These are phyloP conservation scores for Coccyzus lansbergi DNA, from an alignment of 2,797 vertebrate genomes.

Conservation along the genomic window DNA sequence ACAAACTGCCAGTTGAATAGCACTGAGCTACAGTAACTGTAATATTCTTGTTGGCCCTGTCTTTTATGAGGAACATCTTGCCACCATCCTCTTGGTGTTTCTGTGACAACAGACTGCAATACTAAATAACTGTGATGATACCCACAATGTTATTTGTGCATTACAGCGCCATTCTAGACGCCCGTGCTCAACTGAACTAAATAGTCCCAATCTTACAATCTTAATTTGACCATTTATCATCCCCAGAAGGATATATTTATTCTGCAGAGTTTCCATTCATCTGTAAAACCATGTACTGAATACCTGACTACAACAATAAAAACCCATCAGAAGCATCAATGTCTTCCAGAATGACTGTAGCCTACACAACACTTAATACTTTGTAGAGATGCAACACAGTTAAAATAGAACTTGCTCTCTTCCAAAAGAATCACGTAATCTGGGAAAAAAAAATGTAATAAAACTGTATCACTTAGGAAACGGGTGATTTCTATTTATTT, in stretches of 20 bases:
- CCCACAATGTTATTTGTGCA: not conserved
- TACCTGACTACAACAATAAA: not conserved
- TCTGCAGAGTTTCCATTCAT: not conserved
- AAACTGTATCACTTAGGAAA: not conserved
- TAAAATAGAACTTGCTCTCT: not conserved
- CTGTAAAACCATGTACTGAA: not conserved
- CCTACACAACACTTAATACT: not conserved
- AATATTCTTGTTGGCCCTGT: not conserved
- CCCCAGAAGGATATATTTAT: not conserved
- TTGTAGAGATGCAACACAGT: not conserved
- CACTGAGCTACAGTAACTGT: not conserved
- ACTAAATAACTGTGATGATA: not conserved
- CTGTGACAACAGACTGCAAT: not conserved
- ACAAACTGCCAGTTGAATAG: not conserved
- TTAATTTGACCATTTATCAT: not conserved
- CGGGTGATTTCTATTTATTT: not conserved
- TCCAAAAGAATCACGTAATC: not conserved
- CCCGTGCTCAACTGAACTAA: not conserved
- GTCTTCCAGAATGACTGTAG: not conserved
- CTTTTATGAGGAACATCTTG: not conserved
- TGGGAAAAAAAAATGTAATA: not conserved
- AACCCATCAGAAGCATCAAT: not conserved
- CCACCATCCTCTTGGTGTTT: not conserved
- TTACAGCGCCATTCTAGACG: not conserved
- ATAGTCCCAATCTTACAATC: not conserved